Base-by-base conservation (phyloP, 2,797 vertebrate genomes). In the Dendrocincla fuliginosa region DNA sequence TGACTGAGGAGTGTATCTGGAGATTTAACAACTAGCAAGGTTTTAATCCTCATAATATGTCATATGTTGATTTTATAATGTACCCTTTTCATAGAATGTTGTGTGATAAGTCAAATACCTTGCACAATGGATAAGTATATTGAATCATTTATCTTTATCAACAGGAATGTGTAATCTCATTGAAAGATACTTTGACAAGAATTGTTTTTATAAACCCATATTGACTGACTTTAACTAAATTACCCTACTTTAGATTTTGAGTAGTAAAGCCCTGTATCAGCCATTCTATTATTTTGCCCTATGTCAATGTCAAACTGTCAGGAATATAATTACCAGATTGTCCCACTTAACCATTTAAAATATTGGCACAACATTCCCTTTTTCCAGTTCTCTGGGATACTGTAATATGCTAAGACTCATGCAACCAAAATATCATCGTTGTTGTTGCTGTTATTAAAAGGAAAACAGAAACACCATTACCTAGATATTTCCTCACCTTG, bases 141-240 rank as follows among this genome's bases (percentile, higher is more conserved):
- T 89, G 41, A 49, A 78, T 57, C 33, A 64, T 92, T 89, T 78
- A 53, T 57, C 61, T 78, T 94, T 94, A 88, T 88, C 73, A 84
- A 53, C 1, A 1, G 49, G 42, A 91, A 84, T 75, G 63, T 68
- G 53, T 39, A 81, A 84, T 92, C 53, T 90, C 65, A 86, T 24
- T 4, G 3, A 86, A 88, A 91, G 80, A 81, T 28, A 78, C 13
- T 81, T 93, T 81, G 80, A 87, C 70, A 93, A 69, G 68, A 77
- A 17, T 57, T 96, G 77, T 94, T 96, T 96, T 93, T 69, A 84
- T 75, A 95, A 94, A 68, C 65, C 24, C 33, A 32, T 4, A 0
- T 4, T 94, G 69, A 71, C 27, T 95, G 95, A 88, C 61, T 88
- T 80, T 52, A 78, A 86, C 90, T 89, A 81, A 87, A 90, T 92